A percentile compares a stretch with the other conserved stretches of the same genome.
Evolutionary conservation across 2,797 vertebrate genomes (phyloP).

Genomic region (Halcyon smyrnensis): DNA sequence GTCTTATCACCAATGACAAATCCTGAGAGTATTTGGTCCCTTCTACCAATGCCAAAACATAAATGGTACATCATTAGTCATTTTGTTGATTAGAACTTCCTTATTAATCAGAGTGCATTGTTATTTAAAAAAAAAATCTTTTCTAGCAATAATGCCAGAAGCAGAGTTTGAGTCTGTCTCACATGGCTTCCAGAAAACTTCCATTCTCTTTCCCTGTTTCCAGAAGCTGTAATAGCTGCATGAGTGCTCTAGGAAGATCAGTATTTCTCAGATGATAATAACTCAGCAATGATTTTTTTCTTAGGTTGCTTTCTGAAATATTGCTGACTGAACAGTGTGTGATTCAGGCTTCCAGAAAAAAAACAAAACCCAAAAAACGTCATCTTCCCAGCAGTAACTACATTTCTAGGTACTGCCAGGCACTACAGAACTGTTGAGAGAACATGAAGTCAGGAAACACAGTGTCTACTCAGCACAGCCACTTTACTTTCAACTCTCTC

Average conservation of each 20-base stretch:
- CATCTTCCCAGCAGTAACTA: conserved; percentile 31
- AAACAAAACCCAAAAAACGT: background rate
- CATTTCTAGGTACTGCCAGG: background rate
- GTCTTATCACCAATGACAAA: background rate
- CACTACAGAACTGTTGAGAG: background rate
- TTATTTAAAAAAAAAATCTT: background rate
- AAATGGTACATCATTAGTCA: background rate
- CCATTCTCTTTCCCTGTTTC: background rate
- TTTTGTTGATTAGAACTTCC: background rate
- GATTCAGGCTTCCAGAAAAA: conserved; percentile 25
- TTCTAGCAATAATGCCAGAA: background rate
- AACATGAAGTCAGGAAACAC: background rate
- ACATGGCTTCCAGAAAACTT: background rate
- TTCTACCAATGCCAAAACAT: background rate
- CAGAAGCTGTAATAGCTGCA: background rate
- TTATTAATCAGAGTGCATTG: background rate
- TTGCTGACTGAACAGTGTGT: background rate
- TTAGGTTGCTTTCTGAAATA: background rate
- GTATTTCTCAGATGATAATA: background rate
- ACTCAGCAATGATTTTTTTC: background rate
- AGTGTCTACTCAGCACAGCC: background rate
- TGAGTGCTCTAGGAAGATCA: background rate
- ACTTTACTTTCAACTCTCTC: background rate
- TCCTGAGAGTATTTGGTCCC: background rate
- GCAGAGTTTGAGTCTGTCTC: background rate